Evolutionary conservation across 2,888 invertebrate species (phyloP).

Genomic region (Mimas tiliae): DNA sequence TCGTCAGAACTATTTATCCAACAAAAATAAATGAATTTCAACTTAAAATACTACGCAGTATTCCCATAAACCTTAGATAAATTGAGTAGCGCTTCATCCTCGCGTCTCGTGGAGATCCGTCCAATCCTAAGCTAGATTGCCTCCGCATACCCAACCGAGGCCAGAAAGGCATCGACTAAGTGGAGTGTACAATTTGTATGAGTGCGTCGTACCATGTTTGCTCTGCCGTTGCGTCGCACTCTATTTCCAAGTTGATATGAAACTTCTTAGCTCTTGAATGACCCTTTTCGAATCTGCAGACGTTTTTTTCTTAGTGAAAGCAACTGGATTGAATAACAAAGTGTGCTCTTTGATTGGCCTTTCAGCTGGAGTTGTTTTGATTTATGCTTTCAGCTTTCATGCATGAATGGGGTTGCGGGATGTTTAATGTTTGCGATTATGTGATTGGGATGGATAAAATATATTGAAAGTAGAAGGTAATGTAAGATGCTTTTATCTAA

Average conservation of each 20-base stretch:
- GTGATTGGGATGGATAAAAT: background rate
- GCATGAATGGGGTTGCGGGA: conserved; percentile 30
- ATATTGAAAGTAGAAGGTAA: background rate
- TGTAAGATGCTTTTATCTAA: background rate
- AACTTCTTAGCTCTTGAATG: conserved; percentile 57
- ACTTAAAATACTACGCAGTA: background rate
- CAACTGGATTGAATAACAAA: conserved; percentile 66
- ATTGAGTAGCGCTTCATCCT: conserved; percentile 12
- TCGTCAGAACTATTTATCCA: too few species aligned
- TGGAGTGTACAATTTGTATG: conserved; percentile 73
- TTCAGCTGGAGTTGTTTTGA: conserved; percentile 44
- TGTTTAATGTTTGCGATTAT: conserved; percentile 23
- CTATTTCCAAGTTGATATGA: conserved; percentile 74
- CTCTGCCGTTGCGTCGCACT: conserved; percentile 66
- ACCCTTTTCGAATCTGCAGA: conserved; percentile 57
- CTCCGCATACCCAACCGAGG: conserved; percentile 62
- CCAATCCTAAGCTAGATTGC: conserved; percentile 17
- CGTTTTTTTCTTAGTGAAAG: conserved; percentile 59
- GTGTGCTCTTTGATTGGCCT: conserved; percentile 63
- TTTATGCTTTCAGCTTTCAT: conserved; percentile 39
- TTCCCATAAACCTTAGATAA: background rate
- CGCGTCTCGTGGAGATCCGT: conserved; percentile 1
- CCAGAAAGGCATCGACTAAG: conserved; percentile 57
- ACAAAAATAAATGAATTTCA: too few species aligned
- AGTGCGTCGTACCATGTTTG: conserved; percentile 78